A percentile compares a stretch with the other conserved stretches of the same genome.
Conservation (phyloP, 1,140 invertebrate genomes). For the Sogatella furcifera region DNA sequence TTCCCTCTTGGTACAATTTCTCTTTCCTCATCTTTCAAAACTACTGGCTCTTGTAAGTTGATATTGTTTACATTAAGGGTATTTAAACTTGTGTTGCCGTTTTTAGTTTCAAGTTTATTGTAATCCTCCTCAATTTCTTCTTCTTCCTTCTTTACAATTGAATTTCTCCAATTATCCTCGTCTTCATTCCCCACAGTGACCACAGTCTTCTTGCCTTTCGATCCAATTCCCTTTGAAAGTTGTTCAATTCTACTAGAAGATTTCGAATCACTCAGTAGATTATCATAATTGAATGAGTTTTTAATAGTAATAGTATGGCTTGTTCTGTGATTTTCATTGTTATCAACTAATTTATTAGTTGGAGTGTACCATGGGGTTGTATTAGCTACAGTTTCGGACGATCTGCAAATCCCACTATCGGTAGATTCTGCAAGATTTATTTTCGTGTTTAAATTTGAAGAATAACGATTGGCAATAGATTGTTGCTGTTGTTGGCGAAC, state of each 20-base stretch:
- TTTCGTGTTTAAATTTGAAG: too few relatives aligned
- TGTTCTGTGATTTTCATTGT: slow-evolving; percentile 19
- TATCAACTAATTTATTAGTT: background rate
- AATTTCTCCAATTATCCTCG: too few relatives aligned
- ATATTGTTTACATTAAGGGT: too few relatives aligned
- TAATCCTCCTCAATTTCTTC: background rate
- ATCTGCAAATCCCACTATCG: slow-evolving; percentile 58
- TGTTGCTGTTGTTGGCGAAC: slow-evolving; percentile 29
- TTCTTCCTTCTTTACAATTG: background rate
- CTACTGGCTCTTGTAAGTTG: too few relatives aligned
- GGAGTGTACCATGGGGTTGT: slow-evolving; percentile 15
- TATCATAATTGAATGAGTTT: background rate
- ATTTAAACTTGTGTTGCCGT: too few relatives aligned
- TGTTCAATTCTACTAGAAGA: too few relatives aligned
- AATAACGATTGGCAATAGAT: too few relatives aligned
- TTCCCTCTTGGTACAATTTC: slow-evolving; percentile 4
- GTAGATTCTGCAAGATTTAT: slow-evolving; percentile 37
- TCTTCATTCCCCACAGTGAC: slow-evolving; percentile 12
- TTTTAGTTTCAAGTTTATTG: background rate
- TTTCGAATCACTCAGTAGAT: too few relatives aligned
- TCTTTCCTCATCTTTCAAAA: background rate
- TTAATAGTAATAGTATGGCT: slow-evolving; percentile 13
- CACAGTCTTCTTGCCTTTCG: slow-evolving; percentile 16
- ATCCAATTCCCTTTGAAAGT: background rate
- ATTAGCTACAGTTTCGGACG: slow-evolving; percentile 41